A percentile compares a stretch with the other conserved stretches of the same genome.
These are phyloP conservation scores for Drosophila jambulina DNA, from an alignment of 1,140 invertebrate genomes.

Conservation along the genomic window DNA sequence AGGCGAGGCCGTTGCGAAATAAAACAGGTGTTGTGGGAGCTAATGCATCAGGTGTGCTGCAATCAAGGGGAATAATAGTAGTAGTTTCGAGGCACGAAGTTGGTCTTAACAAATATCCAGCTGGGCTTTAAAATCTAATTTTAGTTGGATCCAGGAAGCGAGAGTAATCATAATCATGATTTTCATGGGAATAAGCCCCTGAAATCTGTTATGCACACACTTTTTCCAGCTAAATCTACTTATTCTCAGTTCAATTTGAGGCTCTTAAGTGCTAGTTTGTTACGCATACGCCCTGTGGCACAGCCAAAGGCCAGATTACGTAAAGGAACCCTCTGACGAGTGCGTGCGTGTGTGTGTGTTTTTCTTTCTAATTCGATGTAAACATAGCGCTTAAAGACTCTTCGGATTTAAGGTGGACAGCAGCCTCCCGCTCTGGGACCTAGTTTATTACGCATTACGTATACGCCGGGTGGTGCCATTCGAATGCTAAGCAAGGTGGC, in stretches of 20 bases:
- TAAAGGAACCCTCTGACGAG: neutral
- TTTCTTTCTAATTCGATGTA: neutral
- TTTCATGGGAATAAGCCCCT: neutral
- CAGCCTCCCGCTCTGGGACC: neutral
- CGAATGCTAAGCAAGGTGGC: conserved; percentile 47
- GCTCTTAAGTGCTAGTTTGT: neutral
- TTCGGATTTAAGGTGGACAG: neutral
- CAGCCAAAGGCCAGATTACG: neutral
- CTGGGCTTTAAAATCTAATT: neutral
- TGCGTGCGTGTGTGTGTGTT: neutral
- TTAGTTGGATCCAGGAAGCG: fast-evolving
- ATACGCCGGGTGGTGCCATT: conserved; percentile 36
- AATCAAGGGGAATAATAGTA: neutral
- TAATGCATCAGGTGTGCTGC: conserved; percentile 8
- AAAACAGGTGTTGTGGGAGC: neutral
- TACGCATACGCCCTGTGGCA: neutral
- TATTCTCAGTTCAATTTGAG: neutral
- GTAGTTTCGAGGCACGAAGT: too few relatives aligned
- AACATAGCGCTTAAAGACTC: conserved; percentile 10
- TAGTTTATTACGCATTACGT: conserved; percentile 26
- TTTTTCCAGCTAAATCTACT: neutral
- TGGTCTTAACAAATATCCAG: too few relatives aligned
- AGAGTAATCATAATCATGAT: neutral
- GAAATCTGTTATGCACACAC: too few relatives aligned
- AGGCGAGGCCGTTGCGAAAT: too few relatives aligned